Conservation (phyloP, 2,113 vertebrate species). For the Myrmophylax atrothorax region DNA sequence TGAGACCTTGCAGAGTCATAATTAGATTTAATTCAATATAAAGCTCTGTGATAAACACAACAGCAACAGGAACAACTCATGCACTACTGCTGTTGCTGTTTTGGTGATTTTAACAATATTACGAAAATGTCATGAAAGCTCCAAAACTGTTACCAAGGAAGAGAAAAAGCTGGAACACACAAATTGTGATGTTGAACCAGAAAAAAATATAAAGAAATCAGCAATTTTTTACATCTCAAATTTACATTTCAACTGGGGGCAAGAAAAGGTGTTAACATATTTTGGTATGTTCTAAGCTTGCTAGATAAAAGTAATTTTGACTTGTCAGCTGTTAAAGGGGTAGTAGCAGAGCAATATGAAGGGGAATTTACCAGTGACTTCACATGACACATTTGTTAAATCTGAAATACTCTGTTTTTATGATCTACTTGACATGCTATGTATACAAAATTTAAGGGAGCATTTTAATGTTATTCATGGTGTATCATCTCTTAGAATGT, state of each 20-base stretch:
- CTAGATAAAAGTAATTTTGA: neutral
- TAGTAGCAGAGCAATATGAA: neutral
- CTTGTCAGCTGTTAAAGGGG: neutral
- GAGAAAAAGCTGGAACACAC: neutral
- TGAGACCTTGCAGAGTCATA: conserved; percentile 19
- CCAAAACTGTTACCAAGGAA: neutral
- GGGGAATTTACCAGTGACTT: neutral
- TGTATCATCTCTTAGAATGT: neutral
- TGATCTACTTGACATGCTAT: neutral
- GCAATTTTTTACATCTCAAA: neutral
- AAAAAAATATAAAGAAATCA: neutral
- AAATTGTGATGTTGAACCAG: neutral
- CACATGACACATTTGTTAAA: neutral
- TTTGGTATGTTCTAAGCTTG: neutral
- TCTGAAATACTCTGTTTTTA: neutral
- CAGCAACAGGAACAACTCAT: neutral
- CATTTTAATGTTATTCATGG: neutral
- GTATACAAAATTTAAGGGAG: neutral
- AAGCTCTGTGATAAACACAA: neutral
- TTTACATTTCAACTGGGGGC: neutral
- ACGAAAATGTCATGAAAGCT: neutral
- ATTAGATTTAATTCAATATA: neutral
- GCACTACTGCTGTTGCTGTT: neutral
- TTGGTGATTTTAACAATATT: conserved; percentile 9
- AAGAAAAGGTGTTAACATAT: neutral